Conservation (phyloP, 2,113 vertebrate species). For the Pycnonotus jocosus region DNA sequence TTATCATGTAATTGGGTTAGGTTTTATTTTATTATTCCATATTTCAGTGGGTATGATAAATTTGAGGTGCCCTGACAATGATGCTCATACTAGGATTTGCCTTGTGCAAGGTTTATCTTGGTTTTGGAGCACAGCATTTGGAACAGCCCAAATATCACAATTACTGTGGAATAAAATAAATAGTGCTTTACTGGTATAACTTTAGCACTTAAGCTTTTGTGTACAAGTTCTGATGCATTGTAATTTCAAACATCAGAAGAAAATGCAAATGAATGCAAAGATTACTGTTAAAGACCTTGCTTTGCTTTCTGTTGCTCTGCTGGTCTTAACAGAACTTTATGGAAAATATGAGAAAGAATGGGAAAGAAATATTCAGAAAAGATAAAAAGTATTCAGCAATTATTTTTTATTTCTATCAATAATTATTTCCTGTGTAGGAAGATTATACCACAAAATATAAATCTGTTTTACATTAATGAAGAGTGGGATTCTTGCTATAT, state of each 20-base stretch:
- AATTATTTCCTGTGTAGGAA: not conserved
- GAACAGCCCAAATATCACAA: not conserved
- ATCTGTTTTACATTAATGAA: not conserved
- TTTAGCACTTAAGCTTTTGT: not conserved
- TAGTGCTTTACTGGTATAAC: not conserved
- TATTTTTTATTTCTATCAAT: not conserved
- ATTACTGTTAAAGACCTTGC: not conserved
- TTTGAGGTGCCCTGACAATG: not conserved
- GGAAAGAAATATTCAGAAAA: not conserved
- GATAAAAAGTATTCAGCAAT: not conserved
- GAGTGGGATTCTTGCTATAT: not conserved
- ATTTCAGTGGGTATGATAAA: slow-evolving; percentile 48
- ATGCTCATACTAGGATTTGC: not conserved
- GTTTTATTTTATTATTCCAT: slow-evolving; percentile 56
- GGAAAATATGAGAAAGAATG: not conserved
- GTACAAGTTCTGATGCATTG: not conserved
- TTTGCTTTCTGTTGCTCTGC: not conserved
- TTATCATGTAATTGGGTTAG: slow-evolving; percentile 46
- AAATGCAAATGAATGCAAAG: not conserved
- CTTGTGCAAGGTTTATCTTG: not conserved
- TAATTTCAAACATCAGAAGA: not conserved
- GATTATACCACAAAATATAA: not conserved
- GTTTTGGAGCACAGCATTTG: not conserved
- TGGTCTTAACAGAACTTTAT: not conserved
- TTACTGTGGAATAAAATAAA: not conserved